Base-by-base conservation (phyloP, 2,113 vertebrate genomes). In the Nerophis ophidion region DNA sequence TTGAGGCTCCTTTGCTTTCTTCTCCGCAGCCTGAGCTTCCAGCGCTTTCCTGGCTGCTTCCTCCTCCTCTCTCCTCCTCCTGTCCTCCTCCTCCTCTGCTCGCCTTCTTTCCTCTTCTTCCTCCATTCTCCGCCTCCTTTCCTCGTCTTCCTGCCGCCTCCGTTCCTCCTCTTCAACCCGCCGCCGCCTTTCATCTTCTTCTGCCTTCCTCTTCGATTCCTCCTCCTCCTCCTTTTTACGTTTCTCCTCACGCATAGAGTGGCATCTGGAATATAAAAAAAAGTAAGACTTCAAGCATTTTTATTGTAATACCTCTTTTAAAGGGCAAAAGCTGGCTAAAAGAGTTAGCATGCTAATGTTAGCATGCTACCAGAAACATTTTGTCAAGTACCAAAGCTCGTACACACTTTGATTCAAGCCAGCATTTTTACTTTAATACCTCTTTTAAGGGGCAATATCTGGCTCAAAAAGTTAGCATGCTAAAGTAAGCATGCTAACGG, bases 181-280 rank as follows among this genome's bases (percentile, higher is more conserved):
- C 7, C n/a, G 63, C 45, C 45, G 45, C 35, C 51, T 61, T 48
- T 74, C 69, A 19, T 85, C 81, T 38, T 81, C 77, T 34, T 73
- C 74, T 68, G 48, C 83, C 73, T 12, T 66, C 15, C 13, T 73
- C 36, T 4, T 47, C 34, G 26, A 26, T 26, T 26, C 19, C 19
- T 26, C 3, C 65, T 80, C 62, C 72, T 61, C 26, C 26, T 26
- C 26, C 38, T 57, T 76, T 55, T 14, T 81, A 16, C 4, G 79
- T 76, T 72, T 87, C n/a, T 89, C 87, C 53, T 89, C 83, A 53
- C 84, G 86, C 0, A 90, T 74, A 5, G 79, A 84, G 1, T 74
- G 74, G 65, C 83, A 88, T 69, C 90, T 91, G 68, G 19, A 69
- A 50, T 15, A 35, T 2, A 70, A 7, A 72, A 61, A 57, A 46